Base-by-base conservation (phyloP, 1,140 invertebrate genomes). In the Drosophila guanche region DNA sequence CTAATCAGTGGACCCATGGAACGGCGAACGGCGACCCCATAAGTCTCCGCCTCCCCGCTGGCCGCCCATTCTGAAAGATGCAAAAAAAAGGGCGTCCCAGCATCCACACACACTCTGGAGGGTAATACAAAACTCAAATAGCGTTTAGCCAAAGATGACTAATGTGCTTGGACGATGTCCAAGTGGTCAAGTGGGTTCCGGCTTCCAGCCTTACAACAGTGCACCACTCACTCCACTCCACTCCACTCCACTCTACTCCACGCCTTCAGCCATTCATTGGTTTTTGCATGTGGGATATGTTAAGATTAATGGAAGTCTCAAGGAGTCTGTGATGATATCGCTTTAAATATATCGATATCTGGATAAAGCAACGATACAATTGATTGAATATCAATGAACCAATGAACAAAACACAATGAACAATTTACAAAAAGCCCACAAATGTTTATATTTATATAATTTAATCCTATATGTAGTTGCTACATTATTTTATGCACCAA, bases 91-190 rank as follows among this genome's bases (percentile, higher is more conserved):
- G 33, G 47, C 58, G 53, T 62, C 50, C 46, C 45, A 55, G 52
- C 46, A 53, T 54, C 50, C 48, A 33, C 48, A 48, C 66, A 74
- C 33, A 48, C 43, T 52, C 43, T 37, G 45, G 42, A 54, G 40
- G 57, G 68, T 73, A 73, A 88, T 77, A 57, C 74, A 62, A 88
- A 83, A 74, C 72, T 65, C 65, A 77, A 81, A 83, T 48, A 83
- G 63, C 83, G 60, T 88, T 88, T 88, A 88, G 78, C 83, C 83
- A 76, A 86, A 88, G 83, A 88, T 88, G 83, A 88, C 83, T 88
- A 88, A 88, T 88, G 84, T 48, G 54, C 50, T 37, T 62, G 70
- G 69, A 67, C 51, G 77, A 65, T 80, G 76, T 60, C 76, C 80
- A 74, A 76, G 68, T 79, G 73, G 72, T 80, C 75, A 79, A 84